Evolutionary conservation across 2,888 invertebrate genomes (phyloP), one percentile per base, ranked within the genome.

Genomic region (Aquatica leii): DNA sequence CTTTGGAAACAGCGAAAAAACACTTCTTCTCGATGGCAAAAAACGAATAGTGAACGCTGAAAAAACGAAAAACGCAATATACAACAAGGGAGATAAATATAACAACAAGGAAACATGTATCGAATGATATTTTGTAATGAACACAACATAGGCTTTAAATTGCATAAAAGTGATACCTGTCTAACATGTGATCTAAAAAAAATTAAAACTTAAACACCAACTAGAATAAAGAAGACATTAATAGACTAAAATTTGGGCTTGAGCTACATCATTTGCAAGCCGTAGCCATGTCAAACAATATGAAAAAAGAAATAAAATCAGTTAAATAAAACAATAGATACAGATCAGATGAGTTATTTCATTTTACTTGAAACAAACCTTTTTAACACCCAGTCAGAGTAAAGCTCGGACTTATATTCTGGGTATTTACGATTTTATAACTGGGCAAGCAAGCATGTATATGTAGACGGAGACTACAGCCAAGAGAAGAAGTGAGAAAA

Each of bases 331-430:
- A 37, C 14, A 5, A 3, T 2, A 3, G 9, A 37, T 3, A 12
- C 6, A 24, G 4, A 12, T 3, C n/a, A n/a, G n/a, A n/a, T n/a
- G 2, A 6, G 37, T 37, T 6, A 37, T 37, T 6, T 5, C 5
- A 6, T 37, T 37, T 11, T 3, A 37, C 37, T 12, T 37, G 9
- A 3, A 37, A 11, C 37, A 37, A 37, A 11, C 37, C 14, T 12
- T 57, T 8, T 69, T 67, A 14, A 57, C 63, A 12, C 65, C 69
- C 2, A 34, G 48, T 14, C 50, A 57, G 15, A 56, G 69, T 35
- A 71, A 71, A 48, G 41, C 56, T 31, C 69, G 68, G 72, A n/a
- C 54, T 5, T 72, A 72, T 34, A 71, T 71, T 41, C 40, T 72
- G 1, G 69, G 70, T 14, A 56, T 72, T 11, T 71, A 71, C 46